Percentiles rank a stretch among this genome's conserved stretches.
These are phyloP conservation scores for Botia kubotai DNA, from an alignment of 2,797 vertebrate species.

Conservation along the genomic window DNA sequence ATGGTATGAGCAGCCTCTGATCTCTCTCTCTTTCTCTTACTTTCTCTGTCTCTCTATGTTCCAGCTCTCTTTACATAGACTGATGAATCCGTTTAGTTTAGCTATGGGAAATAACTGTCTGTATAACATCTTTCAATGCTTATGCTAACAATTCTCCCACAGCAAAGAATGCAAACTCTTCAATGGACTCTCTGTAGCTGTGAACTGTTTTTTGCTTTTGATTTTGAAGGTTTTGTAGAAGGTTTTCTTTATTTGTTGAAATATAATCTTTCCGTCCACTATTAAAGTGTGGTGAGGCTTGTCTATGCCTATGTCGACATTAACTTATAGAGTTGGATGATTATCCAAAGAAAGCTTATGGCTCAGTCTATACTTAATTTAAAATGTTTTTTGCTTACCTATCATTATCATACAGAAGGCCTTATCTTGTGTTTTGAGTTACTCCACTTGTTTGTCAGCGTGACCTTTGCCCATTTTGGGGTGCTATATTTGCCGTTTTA, in stretches of 20 bases:
- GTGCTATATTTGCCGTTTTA: slow-evolving; percentile 25
- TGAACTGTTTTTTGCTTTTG: slow-evolving; percentile 5
- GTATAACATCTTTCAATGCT: slow-evolving; percentile 19
- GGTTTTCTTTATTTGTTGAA: neutral
- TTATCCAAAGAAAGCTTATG: too few species aligned
- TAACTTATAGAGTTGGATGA: neutral
- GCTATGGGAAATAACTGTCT: slow-evolving; percentile 35
- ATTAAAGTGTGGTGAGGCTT: slow-evolving; percentile 4
- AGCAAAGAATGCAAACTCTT: neutral
- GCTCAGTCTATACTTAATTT: neutral
- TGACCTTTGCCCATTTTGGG: slow-evolving; percentile 6
- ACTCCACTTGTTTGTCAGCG: neutral
- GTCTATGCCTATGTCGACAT: neutral
- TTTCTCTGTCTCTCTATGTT: neutral
- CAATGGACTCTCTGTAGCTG: neutral
- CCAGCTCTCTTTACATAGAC: neutral
- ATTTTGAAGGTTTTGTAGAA: slow-evolving; percentile 3
- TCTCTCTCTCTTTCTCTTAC: slow-evolving; percentile 23
- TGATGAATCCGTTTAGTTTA: slow-evolving; percentile 24
- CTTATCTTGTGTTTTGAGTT: neutral
- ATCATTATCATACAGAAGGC: neutral
- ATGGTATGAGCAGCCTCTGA: slow-evolving; percentile 31
- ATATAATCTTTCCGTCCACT: slow-evolving; percentile 20
- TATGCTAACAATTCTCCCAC: slow-evolving; percentile 22
- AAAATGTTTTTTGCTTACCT: neutral